phyloP scores from a whole-genome alignment of 1,140 invertebrate species.

The Drosophila persimilis region DNA sequence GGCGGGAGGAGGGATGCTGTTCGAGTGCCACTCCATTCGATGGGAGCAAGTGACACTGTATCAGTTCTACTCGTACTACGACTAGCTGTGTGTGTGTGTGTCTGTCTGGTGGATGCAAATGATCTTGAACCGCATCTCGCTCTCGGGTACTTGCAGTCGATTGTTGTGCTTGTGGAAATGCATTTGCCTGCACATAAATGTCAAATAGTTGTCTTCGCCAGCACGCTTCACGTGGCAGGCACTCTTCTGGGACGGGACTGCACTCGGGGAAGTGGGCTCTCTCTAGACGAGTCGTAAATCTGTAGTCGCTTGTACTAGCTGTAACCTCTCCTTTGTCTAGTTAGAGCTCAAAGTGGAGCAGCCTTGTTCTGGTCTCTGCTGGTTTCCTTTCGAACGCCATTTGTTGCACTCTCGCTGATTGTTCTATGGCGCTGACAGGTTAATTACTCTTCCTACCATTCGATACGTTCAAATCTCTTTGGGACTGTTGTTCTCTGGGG shows the following conservation, averaged over 20 bases:
- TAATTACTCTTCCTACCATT: slow-evolving; percentile 55
- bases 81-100: slow-evolving; percentile 33
- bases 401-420: slow-evolving; percentile 60
- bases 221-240: slow-evolving; percentile 47
- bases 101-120: slow-evolving; percentile 57
- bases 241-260: slow-evolving; percentile 8
- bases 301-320: slow-evolving; percentile 48
- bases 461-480: slow-evolving; percentile 2
- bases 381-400: slow-evolving; percentile 36
- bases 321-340: slow-evolving; percentile 29
- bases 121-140: slow-evolving; percentile 63
- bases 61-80: not conserved
- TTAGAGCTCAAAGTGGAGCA: slow-evolving; percentile 45
- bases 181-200: slow-evolving; percentile 75
- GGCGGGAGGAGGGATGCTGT: slow-evolving; percentile 35
- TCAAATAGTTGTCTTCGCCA: slow-evolving; percentile 77
- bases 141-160: slow-evolving; percentile 36
- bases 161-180: slow-evolving; percentile 59
- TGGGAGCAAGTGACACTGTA: slow-evolving; percentile 18
- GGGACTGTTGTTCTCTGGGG: slow-evolving; percentile 31
- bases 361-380: slow-evolving; percentile 12
- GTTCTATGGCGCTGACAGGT: slow-evolving; percentile 70
- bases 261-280: slow-evolving; percentile 13
- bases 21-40: slow-evolving; percentile 29
- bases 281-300: slow-evolving; percentile 60